phyloP scores from a whole-genome alignment of 2,797 vertebrate genomes.

The Petrocephalus sullivani region DNA sequence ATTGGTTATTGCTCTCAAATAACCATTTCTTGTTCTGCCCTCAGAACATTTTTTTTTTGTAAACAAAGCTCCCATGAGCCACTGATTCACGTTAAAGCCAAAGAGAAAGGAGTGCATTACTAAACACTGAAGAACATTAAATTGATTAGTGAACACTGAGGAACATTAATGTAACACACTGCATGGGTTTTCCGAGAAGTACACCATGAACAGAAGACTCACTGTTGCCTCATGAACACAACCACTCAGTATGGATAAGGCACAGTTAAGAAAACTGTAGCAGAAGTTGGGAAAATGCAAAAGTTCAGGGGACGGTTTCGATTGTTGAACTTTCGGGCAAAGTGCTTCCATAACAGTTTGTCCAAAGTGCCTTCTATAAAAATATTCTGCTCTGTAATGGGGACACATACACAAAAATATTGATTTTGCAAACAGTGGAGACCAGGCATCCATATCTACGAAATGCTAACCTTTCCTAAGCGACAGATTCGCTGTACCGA shows the following conservation, averaged over 20 bases:
- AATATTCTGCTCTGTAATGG: not conserved
- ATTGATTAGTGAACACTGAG: not conserved
- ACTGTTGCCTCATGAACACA: not conserved
- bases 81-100: not conserved
- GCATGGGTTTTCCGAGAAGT: not conserved
- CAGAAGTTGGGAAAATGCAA: not conserved
- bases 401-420: not conserved
- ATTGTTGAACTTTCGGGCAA: not conserved
- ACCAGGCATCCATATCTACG: not conserved
- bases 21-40: too few relatives aligned
- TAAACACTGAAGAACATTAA: not conserved
- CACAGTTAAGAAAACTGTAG: not conserved
- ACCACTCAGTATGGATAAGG: not conserved
- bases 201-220: not conserved
- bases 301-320: not conserved
- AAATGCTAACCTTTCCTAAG: not conserved
- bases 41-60: too few relatives aligned
- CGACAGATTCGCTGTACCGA: not conserved
- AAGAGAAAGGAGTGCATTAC: not conserved
- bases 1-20: too few relatives aligned
- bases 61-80: not conserved
- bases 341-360: not conserved
- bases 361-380: not conserved
- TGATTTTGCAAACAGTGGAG: constrained; percentile 6
- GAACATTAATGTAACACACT: not conserved